phyloP scores from a whole-genome alignment of 2,888 invertebrate genomes.

The Hyalella azteca region DNA sequence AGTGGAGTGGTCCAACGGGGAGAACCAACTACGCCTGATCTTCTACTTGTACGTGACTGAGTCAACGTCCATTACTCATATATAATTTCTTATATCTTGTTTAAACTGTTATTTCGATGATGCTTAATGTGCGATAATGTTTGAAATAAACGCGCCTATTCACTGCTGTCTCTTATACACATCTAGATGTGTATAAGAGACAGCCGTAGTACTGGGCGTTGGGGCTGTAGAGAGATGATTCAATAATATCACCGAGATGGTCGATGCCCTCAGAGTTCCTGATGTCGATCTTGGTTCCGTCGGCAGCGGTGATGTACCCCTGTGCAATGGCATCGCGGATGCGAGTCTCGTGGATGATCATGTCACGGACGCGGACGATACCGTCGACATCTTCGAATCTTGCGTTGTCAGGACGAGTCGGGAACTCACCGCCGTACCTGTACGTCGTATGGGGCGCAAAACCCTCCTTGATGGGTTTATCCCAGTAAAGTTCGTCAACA shows the following conservation, averaged over 20 bases:
- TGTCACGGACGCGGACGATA: slow-evolving; percentile 59
- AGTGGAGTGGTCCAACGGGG: no score
- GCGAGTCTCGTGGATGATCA: slow-evolving; percentile 66
- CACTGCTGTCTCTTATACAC: no score
- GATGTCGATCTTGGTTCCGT: slow-evolving; percentile 54
- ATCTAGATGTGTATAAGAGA: no score
- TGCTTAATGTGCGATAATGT: no score
- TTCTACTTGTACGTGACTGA: no score
- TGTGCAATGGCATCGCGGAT: slow-evolving; percentile 69
- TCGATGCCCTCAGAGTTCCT: slow-evolving; percentile 59
- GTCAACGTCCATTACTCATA: no score
- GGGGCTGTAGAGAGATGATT: slow-evolving; percentile 59
- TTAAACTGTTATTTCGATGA: no score
- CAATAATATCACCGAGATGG: slow-evolving; percentile 59
- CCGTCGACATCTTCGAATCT: slow-evolving; percentile 60
- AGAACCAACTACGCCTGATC: no score
- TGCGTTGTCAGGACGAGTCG: slow-evolving; percentile 60
- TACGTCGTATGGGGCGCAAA: slow-evolving; percentile 71
- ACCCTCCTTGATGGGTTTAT: slow-evolving; percentile 62
- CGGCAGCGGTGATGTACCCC: slow-evolving; percentile 64
- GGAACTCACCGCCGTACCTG: slow-evolving; percentile 69
- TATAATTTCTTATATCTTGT: no score
- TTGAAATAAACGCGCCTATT: no score
- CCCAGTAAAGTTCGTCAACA: slow-evolving; percentile 60
- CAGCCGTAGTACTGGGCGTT: no score